These are phyloP conservation scores for Papilio machaon DNA, from an alignment of 1,140 invertebrate genomes.

Conservation along the genomic window DNA sequence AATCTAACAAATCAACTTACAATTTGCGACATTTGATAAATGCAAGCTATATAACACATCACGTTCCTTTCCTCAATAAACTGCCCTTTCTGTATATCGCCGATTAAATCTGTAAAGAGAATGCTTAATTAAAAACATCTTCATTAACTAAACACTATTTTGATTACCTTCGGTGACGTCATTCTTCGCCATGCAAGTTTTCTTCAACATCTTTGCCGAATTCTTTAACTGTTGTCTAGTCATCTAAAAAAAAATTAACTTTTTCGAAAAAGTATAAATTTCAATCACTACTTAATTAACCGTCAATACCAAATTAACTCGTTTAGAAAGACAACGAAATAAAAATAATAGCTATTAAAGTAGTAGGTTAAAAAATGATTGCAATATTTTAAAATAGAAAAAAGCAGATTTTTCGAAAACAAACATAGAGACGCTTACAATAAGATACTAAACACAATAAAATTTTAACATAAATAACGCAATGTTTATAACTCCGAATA, in stretches of 20 bases:
- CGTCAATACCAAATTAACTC: no score
- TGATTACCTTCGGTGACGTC: constrained; percentile 65
- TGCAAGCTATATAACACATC: constrained; percentile 73
- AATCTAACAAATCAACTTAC: constrained; percentile 53
- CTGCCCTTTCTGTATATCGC: constrained; percentile 64
- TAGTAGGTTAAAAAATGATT: no score
- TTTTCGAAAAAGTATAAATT: not conserved
- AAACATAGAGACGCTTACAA: not conserved
- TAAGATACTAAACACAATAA: no score
- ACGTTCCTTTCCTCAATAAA: constrained; percentile 63
- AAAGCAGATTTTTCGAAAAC: not conserved
- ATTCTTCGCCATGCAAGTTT: constrained; percentile 67
- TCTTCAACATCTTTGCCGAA: constrained; percentile 65
- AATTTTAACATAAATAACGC: not conserved
- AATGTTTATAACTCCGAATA: not conserved
- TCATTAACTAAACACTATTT: not conserved
- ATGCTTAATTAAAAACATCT: not conserved
- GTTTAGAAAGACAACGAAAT: no score
- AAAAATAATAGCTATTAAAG: no score
- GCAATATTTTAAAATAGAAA: not conserved
- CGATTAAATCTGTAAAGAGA: constrained; percentile 56
- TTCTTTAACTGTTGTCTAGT: constrained; percentile 69
- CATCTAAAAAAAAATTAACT: constrained; percentile 52
- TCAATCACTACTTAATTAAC: no score
- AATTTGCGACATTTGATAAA: constrained; percentile 68